Evolutionary conservation across 2,797 vertebrate genomes (phyloP), one percentile per base, ranked within the genome.

Genomic region (Xenopus petersii): DNA sequence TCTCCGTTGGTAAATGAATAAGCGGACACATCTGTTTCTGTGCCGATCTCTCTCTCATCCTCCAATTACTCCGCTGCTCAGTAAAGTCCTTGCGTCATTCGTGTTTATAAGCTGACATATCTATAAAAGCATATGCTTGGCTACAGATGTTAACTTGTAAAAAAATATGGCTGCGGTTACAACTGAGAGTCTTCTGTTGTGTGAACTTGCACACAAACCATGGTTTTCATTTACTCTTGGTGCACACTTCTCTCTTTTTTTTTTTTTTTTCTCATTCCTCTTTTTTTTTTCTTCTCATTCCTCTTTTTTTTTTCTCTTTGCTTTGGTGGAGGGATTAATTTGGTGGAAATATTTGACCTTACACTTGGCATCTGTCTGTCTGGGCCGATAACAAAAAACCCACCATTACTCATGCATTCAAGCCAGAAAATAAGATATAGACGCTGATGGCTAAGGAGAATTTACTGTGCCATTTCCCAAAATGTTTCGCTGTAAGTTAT

Each of bases 91-190:
- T 79, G 76, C 76, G 76, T 74, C 76, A 79, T 79, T 74, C 76
- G 26, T 74, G 76, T 79, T 79, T 79, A 79, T 79, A 74, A 54
- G 71, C 71, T 79, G 76, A 79, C 76, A 69, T 79, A 74, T 74
- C 76, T 79, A 70, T 73, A 70, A 65, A 36, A 65, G 76, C 76
- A 79, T 70, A 64, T 79, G 76, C 73, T 79, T 79, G 76, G 76
- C 76, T 79, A 71, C 76, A 79, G 76, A 79, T 79, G 71, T 73
- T 58, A 68, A 78, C 75, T 78, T 49, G 6, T 64, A 69, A 74
- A 77, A 78, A 68, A 63, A 63, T 58, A 70, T 60, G 70, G 21
- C 46, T 60, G 71, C 54, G 66, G 71, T 79, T 74, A 79, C 61
- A 59, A 56, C 68, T 69, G 65, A 74, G 64, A 64, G 46, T 26